Conservation (phyloP, 1,140 invertebrate genomes). For the Eupristina koningsbergeri region DNA sequence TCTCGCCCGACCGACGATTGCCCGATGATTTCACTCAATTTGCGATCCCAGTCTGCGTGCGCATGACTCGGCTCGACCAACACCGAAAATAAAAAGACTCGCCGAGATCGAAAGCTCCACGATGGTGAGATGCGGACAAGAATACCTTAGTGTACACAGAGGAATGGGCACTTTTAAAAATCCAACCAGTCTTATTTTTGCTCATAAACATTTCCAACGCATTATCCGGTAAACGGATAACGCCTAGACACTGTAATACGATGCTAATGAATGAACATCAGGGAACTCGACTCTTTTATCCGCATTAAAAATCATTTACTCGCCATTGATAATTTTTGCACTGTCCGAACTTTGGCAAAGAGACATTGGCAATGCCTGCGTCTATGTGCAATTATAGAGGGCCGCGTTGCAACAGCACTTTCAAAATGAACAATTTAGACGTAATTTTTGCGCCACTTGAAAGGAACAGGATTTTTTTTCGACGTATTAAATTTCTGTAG, state of each 20-base stretch:
- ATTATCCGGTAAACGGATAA: too few relatives aligned
- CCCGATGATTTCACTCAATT: too few relatives aligned
- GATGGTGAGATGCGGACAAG: neutral
- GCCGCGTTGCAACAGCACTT: neutral
- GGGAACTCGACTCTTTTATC: neutral
- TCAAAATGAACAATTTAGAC: neutral
- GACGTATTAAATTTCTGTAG: too few relatives aligned
- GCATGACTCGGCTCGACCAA: neutral
- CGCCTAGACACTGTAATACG: neutral
- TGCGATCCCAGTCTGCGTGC: too few relatives aligned
- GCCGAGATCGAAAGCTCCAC: neutral
- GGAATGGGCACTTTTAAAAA: neutral
- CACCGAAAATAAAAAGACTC: neutral
- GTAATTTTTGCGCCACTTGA: neutral
- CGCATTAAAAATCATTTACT: too few relatives aligned
- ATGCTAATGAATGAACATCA: neutral
- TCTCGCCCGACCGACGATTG: neutral
- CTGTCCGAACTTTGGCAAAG: too few relatives aligned
- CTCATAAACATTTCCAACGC: too few relatives aligned
- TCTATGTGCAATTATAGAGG: neutral
- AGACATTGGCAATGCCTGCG: neutral
- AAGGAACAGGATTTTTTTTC: neutral
- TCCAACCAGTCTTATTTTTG: too few relatives aligned
- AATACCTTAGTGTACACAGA: neutral
- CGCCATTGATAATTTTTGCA: too few relatives aligned